A percentile compares a stretch with the other conserved stretches of the same genome.
phyloP scores from a whole-genome alignment of 2,797 vertebrate genomes.

The Enteromius anoplus region DNA sequence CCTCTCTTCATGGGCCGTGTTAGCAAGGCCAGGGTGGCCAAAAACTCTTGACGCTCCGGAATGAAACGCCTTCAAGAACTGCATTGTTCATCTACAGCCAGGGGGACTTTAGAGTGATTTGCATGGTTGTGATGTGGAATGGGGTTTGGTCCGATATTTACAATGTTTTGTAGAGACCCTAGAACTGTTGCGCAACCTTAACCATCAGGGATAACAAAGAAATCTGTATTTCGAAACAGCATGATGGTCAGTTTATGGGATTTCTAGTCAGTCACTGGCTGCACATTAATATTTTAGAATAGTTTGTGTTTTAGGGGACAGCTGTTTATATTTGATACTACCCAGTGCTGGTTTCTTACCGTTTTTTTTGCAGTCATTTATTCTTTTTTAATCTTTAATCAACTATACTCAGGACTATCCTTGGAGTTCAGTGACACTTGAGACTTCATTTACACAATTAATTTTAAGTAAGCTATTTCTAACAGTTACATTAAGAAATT shows the following conservation, averaged over 20 bases:
- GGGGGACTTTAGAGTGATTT: conserved; percentile 78
- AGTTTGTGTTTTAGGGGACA: neutral
- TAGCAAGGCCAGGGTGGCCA: conserved; percentile 88
- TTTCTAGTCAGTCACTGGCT: neutral
- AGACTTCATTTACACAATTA: neutral
- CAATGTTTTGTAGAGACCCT: neutral
- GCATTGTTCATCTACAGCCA: conserved; percentile 85
- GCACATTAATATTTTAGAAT: no score
- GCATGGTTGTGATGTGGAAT: conserved; percentile 71
- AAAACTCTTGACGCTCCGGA: conserved; percentile 81
- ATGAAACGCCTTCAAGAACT: conserved; percentile 82
- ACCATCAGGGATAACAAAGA: neutral
- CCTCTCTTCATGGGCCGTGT: conserved; percentile 75
- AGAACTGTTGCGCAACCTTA: neutral
- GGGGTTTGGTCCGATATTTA: conserved; percentile 14
- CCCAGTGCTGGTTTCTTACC: neutral
- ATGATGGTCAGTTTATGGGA: neutral
- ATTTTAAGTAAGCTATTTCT: neutral
- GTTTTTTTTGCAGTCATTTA: neutral
- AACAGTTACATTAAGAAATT: neutral
- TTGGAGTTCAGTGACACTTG: neutral
- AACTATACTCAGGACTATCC: neutral
- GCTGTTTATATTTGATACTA: neutral
- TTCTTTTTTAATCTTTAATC: neutral
- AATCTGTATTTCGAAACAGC: neutral